Conservation (phyloP, 2,797 vertebrate genomes). For the Malurus splendens region DNA sequence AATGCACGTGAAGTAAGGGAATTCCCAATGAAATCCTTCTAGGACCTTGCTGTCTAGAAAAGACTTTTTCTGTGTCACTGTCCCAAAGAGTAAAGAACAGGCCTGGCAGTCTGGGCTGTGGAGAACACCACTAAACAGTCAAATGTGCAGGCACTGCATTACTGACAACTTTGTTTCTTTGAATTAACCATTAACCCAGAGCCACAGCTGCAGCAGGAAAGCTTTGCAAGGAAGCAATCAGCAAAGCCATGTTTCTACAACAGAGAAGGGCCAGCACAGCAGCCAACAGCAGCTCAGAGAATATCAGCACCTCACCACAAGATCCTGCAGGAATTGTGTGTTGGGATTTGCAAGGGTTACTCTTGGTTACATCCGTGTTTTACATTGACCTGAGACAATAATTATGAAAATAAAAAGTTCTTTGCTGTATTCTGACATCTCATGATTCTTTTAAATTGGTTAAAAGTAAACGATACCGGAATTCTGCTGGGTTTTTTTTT, state of each 20-base stretch:
- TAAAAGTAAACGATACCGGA: not conserved
- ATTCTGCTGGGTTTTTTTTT: not conserved
- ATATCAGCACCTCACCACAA: not conserved
- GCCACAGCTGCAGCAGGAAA: not conserved
- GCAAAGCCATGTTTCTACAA: rapidly evolving
- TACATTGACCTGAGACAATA: not conserved
- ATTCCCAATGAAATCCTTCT: not conserved
- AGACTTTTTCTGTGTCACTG: not conserved
- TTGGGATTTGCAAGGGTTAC: not conserved
- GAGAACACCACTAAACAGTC: not conserved
- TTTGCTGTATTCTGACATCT: not conserved
- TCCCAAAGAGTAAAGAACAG: not conserved
- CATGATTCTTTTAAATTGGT: not conserved
- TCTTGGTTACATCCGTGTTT: not conserved
- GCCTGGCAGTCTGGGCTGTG: not conserved
- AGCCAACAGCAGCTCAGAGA: not conserved
- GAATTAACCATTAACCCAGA: not conserved
- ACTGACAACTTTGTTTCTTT: not conserved
- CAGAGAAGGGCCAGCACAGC: not conserved
- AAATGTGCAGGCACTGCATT: not conserved
- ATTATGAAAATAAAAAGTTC: not conserved
- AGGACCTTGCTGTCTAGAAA: not conserved
- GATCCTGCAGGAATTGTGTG: not conserved
- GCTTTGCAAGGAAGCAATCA: not conserved
- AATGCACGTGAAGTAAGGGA: not conserved